Conservation (phyloP, 2,888 invertebrate species). For the Aspidapion aeneum region DNA sequence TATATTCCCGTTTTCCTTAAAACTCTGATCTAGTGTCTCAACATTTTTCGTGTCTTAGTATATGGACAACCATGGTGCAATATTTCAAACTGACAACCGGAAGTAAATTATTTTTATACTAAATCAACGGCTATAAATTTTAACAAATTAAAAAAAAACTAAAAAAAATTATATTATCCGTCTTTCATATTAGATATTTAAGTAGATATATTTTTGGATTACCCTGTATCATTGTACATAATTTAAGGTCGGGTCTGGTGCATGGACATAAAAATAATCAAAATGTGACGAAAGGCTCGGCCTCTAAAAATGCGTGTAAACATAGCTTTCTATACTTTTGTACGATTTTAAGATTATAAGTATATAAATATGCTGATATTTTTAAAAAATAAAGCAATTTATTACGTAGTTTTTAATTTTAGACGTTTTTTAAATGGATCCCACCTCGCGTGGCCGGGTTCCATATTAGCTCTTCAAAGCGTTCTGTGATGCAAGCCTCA, state of each 20-base stretch:
- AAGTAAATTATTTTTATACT: no score
- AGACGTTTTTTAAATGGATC: slow-evolving; percentile 23
- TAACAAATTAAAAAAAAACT: background rate
- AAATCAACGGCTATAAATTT: no score
- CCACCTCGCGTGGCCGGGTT: background rate
- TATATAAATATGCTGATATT: slow-evolving; percentile 44
- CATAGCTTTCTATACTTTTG: slow-evolving; percentile 44
- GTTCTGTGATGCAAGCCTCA: slow-evolving; percentile 47
- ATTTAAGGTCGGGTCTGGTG: slow-evolving; percentile 15
- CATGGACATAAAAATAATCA: slow-evolving; percentile 10
- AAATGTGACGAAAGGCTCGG: slow-evolving; percentile 11
- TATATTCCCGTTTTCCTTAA: no score
- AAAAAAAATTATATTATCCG: background rate
- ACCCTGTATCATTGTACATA: slow-evolving; percentile 24
- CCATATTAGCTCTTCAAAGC: slow-evolving; percentile 47
- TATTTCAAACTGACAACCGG: no score
- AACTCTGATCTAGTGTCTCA: no score
- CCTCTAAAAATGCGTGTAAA: slow-evolving; percentile 34
- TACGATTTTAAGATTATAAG: slow-evolving; percentile 32
- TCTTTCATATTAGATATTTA: background rate
- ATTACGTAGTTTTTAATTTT: slow-evolving; percentile 34
- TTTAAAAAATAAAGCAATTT: slow-evolving; percentile 48
- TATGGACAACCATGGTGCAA: no score
- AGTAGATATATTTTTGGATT: slow-evolving; percentile 15
- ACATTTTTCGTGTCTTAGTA: no score